Conservation (phyloP, 53 echinoderm and acorn worm genomes). For the Pentamera pediparva region DNA sequence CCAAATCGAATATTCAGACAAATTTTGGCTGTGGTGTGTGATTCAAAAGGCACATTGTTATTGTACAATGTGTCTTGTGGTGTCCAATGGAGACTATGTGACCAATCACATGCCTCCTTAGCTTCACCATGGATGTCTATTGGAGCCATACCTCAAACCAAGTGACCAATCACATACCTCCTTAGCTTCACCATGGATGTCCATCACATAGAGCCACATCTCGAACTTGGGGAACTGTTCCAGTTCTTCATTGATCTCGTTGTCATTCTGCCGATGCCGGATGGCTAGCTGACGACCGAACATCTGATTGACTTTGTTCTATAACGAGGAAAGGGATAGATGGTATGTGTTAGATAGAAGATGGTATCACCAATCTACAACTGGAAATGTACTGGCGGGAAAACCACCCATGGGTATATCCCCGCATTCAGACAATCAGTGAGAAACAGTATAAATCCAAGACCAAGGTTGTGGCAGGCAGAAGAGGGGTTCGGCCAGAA, state of each 20-base stretch:
- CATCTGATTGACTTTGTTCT: constrained; percentile 54
- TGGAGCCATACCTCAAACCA: neutral
- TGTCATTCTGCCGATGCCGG: constrained; percentile 54
- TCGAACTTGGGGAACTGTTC: constrained; percentile 70
- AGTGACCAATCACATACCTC: neutral
- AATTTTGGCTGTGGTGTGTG: too few relatives aligned
- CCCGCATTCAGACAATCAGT: too few relatives aligned
- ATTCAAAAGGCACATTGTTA: too few relatives aligned
- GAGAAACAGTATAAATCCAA: too few relatives aligned
- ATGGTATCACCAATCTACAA: neutral
- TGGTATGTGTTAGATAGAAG: neutral
- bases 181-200: constrained; percentile 51
- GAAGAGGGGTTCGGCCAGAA: too few relatives aligned
- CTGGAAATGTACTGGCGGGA: too few relatives aligned
- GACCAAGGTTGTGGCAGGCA: too few relatives aligned
- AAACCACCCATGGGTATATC: too few relatives aligned
- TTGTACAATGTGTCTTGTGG: too few relatives aligned
- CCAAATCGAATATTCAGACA: too few relatives aligned
- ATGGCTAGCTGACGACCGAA: constrained; percentile 81
- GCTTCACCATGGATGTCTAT: neutral
- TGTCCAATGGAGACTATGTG: neutral
- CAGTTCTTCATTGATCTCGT: constrained; percentile 41
- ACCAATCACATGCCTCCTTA: neutral
- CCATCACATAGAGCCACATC: constrained; percentile 78
- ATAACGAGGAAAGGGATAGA: neutral